Evolutionary conservation across 2,797 vertebrate species (phyloP), one percentile per base, ranked within the genome.

Genomic region (Bovichtus diacanthus): DNA sequence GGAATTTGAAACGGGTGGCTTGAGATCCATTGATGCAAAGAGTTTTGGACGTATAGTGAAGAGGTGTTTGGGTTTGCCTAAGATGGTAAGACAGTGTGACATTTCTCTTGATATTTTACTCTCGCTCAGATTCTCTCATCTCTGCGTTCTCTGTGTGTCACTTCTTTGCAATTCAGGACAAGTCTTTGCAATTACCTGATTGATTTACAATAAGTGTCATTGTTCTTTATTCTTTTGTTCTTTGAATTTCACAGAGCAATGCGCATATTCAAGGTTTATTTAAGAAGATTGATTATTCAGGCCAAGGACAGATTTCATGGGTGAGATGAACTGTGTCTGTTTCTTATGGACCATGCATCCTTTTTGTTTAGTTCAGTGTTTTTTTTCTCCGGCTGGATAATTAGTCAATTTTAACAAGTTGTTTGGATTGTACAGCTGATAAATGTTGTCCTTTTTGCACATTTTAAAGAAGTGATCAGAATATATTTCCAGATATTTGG

Each of bases 221-320:
- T 68, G 36, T 53, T 51, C 46, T 44, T 72, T 29, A 29, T 46
- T 55, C 31, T 75, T 82, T 74, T 76, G 49, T 74, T 88, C 72
- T 85, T 66, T 70, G 38, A 76, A 88, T 87, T 88, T 84, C 76
- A 94, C 87, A 96, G 96, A 95, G 68, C 65, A 88, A 88, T 63
- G 83, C 89, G 38, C 88, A 97, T 87, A 93, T 94, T 89, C 90
- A 94, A 90, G 87, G 93, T 61, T 85, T 95, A 78, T 96, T 96
- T 81, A 95, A 92, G 92, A 96, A 95, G 94, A 95, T 95, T 76
- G 94, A 96, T 88, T 94, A 73, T 74, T 85, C 86, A 83, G 92
- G 90, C 78, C 90, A 72, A 81, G 94, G 93, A 81, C 94, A 74
- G 81, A 96, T 96, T 92, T 89, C 89, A 58, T 96, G 94, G 94